These are phyloP conservation scores for Dendrolimus pini DNA, from an alignment of 2,888 invertebrate genomes.

Conservation along the genomic window DNA sequence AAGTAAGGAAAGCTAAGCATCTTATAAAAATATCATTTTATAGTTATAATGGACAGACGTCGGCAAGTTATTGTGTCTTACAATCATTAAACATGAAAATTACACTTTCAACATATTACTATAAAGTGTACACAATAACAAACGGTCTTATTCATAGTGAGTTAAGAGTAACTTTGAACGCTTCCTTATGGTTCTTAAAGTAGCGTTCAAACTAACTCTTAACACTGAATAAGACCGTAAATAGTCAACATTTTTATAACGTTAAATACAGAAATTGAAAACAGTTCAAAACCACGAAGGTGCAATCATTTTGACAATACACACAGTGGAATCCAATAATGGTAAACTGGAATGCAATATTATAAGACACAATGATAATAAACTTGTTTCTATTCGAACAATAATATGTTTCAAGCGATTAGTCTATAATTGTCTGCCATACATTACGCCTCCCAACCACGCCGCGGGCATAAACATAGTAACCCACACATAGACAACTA, in stretches of 20 bases:
- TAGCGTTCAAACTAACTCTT: no score
- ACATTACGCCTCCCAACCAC: no score
- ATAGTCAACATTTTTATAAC: background rate
- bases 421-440: no score
- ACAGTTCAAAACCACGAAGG: background rate
- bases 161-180: no score
- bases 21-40: conserved; percentile 71
- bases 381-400: background rate
- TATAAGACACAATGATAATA: background rate
- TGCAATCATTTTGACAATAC: background rate
- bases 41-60: conserved; percentile 52
- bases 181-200: no score
- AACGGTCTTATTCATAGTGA: background rate
- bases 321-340: conserved; percentile 4
- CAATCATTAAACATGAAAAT: conserved; percentile 8
- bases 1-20: conserved; percentile 73
- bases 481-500: background rate
- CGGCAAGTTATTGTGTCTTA: conserved; percentile 45
- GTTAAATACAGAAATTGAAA: background rate
- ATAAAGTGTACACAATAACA: background rate
- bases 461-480: background rate
- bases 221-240: background rate
- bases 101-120: background rate
- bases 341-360: background rate
- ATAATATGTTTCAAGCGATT: background rate